Evolutionary conservation across 2,797 vertebrate species (phyloP), one percentile per base, ranked within the genome.

Genomic region (Pithecia hirsuta): DNA sequence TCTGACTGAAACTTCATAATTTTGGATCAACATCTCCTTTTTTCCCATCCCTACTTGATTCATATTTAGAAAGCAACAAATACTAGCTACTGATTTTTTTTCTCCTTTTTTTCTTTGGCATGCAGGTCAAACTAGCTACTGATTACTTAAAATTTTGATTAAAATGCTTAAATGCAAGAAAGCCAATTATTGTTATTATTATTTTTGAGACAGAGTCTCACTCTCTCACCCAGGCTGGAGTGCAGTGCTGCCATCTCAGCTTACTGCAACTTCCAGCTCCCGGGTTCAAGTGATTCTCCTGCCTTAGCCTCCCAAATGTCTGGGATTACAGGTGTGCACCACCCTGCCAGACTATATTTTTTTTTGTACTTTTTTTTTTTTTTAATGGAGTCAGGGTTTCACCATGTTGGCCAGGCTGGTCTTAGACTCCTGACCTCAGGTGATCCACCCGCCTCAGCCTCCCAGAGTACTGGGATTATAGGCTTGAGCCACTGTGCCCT

Each of bases 31-130:
- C 41, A 14, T 80, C 22, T 46, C 26, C 74, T 64, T 14, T 91
- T 48, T n/a, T 46, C 44, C 17, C 28, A 1, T 79, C n/a, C 2
- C 10, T 11, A 33, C 33, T 36, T 7, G 13, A 78, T 93, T 74
- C 85, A 19, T 96, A 79, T 97, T 89, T 93, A 87, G 82, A 94
- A 96, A 90, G 39, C 33, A 52, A 72, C 80, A 83, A 83, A 74
- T 72, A 50, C 28, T 93, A 89, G 87, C 36, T 97, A 86, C 67
- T 79, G 30, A 57, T 95, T 91, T 44, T 7, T 44, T 44, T 44
- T 44, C 44, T 44, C 44, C 44, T 44, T 44, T 44, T 44, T 7
- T 44, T 44, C 44, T 44, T 44, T 44, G 44, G 8, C 44, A 44
- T 44, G 44, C 44, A 44, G 44, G 44, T 44, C 44, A 44, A 44